Evolutionary conservation across 2,888 invertebrate species (phyloP).

Genomic region (Drosophila neutralis): DNA sequence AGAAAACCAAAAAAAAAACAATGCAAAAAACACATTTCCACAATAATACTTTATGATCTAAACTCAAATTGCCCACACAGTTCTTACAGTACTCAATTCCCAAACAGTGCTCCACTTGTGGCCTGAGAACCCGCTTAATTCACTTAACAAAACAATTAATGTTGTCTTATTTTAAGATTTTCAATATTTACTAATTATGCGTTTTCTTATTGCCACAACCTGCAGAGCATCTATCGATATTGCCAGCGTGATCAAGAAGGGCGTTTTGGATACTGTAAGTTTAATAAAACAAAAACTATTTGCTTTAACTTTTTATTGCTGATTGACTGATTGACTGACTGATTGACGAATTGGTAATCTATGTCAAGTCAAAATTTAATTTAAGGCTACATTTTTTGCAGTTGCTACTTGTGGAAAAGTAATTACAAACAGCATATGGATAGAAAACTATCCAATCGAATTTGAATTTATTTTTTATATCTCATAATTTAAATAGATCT

Average conservation of each 20-base stretch:
- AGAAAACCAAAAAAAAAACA: conserved; percentile 6
- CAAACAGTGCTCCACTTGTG: conserved; percentile 22
- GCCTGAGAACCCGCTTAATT: conserved; percentile 46
- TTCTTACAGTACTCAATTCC: conserved; percentile 32
- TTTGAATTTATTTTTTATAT: background rate
- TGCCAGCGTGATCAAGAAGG: conserved; percentile 89
- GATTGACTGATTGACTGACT: background rate
- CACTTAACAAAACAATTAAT: conserved; percentile 41
- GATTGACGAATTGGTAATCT: background rate
- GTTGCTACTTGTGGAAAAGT: background rate
- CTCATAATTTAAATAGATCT: background rate
- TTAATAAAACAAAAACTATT: background rate
- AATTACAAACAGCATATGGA: background rate
- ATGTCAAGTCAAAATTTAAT: background rate
- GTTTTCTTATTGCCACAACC: conserved; percentile 3
- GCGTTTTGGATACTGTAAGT: conserved; percentile 90
- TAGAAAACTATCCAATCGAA: background rate
- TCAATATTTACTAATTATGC: background rate
- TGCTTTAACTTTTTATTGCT: background rate
- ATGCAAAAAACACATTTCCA: conserved; percentile 14
- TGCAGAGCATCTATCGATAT: conserved; percentile 90
- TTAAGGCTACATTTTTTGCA: background rate
- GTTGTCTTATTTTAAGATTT: background rate
- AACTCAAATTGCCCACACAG: conserved; percentile 11
- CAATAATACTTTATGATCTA: conserved; percentile 11